Conservation (phyloP, 1,140 invertebrate genomes). For the Diabrotica virgifera region DNA sequence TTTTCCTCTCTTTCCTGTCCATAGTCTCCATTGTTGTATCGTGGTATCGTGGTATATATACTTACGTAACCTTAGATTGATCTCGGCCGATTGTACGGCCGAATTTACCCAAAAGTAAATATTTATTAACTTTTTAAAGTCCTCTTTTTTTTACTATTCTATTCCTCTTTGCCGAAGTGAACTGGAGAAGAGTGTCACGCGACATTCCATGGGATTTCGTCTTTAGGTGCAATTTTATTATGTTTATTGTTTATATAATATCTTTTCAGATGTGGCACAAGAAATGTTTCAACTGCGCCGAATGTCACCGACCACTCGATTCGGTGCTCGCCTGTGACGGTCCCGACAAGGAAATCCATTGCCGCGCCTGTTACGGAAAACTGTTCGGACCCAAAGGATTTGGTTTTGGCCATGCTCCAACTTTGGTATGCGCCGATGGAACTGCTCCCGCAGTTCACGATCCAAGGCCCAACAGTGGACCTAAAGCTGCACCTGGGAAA, state of each 20-base stretch:
- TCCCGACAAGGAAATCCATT: conserved; percentile 85
- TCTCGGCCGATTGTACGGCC: too few relatives aligned
- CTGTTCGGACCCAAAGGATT: conserved; percentile 89
- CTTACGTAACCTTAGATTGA: too few relatives aligned
- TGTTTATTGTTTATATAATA: not conserved
- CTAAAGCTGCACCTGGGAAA: conserved; percentile 64
- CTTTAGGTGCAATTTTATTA: too few relatives aligned
- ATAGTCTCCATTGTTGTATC: too few relatives aligned
- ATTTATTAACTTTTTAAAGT: too few relatives aligned
- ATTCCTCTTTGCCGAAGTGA: too few relatives aligned
- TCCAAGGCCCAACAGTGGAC: conserved; percentile 54
- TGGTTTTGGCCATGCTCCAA: conserved; percentile 82
- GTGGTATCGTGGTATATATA: too few relatives aligned
- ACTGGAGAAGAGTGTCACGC: too few relatives aligned
- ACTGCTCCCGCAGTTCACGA: conserved; percentile 66
- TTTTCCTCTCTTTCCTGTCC: too few relatives aligned
- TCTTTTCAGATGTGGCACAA: conserved; percentile 84
- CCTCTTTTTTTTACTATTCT: too few relatives aligned
- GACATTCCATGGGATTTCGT: too few relatives aligned
- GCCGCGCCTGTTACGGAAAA: conserved; percentile 84
- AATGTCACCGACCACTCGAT: conserved; percentile 92
- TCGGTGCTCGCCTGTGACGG: conserved; percentile 87
- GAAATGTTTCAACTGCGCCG: conserved; percentile 87
- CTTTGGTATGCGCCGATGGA: conserved; percentile 72
- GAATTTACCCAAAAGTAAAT: too few relatives aligned